Conservation (phyloP, 2,888 invertebrate genomes). For the Horisme vitalbata region DNA sequence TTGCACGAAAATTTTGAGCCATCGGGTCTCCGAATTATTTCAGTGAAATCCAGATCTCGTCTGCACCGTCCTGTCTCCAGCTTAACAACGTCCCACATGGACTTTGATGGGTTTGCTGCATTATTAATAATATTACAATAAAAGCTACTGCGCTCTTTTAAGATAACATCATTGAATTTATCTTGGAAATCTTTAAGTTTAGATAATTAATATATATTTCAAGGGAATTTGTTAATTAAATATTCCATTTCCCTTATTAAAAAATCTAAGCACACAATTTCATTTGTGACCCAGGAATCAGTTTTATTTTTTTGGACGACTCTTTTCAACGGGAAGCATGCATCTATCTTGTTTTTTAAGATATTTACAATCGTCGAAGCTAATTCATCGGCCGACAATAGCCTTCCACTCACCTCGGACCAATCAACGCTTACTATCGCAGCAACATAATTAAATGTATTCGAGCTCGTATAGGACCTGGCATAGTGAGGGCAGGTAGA, state of each 20-base stretch:
- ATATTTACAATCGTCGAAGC: not conserved
- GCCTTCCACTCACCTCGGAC: not conserved
- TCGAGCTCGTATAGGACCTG: not conserved
- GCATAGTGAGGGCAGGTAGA: not conserved
- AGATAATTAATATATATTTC: not conserved
- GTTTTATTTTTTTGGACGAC: not conserved
- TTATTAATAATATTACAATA: not conserved
- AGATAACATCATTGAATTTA: no score
- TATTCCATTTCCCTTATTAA: not conserved
- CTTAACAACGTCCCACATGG: no score
- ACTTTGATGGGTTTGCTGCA: not conserved
- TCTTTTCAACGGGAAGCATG: not conserved
- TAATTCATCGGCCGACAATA: not conserved
- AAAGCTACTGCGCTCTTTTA: not conserved
- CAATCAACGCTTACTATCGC: conserved; percentile 5
- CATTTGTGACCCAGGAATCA: conserved; percentile 1
- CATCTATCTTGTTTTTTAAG: not conserved
- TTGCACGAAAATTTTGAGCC: not conserved
- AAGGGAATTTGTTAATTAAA: not conserved
- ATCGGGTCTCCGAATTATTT: not conserved
- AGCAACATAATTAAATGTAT: not conserved
- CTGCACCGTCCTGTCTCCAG: not conserved
- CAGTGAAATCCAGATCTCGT: not conserved
- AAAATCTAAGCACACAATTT: not conserved
- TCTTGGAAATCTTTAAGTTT: not conserved